phyloP scores from a whole-genome alignment of 2,888 invertebrate species.

The Drosophila recens region DNA sequence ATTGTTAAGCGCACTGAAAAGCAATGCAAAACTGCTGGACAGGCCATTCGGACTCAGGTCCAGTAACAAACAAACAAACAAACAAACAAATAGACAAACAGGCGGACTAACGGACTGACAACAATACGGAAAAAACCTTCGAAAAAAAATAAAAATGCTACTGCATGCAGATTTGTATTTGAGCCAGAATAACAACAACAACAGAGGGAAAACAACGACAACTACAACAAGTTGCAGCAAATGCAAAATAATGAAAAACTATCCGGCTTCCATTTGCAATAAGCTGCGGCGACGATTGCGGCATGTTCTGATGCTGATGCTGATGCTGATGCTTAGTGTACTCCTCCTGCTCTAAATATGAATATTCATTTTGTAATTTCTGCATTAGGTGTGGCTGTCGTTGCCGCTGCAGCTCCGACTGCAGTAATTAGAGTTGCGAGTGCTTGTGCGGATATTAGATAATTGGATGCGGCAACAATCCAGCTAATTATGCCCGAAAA shows the following conservation, averaged over 20 bases:
- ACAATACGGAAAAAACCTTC: slow-evolving; percentile 22
- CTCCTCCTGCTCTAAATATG: slow-evolving; percentile 54
- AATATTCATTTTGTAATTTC: slow-evolving; percentile 75
- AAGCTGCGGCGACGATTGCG: slow-evolving; percentile 57
- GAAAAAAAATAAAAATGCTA: slow-evolving; percentile 24
- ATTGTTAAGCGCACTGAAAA: slow-evolving; percentile 74
- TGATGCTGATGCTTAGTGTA: slow-evolving; percentile 1
- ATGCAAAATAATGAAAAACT: slow-evolving; percentile 70
- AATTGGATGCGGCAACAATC: slow-evolving; percentile 63
- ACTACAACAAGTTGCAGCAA: slow-evolving; percentile 24
- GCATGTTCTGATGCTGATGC: slow-evolving; percentile 19
- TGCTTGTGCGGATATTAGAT: slow-evolving; percentile 54
- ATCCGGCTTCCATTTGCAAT: slow-evolving; percentile 56
- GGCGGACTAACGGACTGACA: not conserved
- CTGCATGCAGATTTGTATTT: slow-evolving; percentile 56
- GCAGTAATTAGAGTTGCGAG: slow-evolving; percentile 71
- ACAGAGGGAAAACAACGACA: not conserved
- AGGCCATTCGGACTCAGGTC: slow-evolving; percentile 30
- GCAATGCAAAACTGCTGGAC: slow-evolving; percentile 55
- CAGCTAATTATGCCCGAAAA: slow-evolving; percentile 68
- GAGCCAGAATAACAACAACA: slow-evolving; percentile 16
- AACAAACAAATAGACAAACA: not conserved
- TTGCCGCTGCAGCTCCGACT: slow-evolving; percentile 19
- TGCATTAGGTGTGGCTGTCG: slow-evolving; percentile 63
- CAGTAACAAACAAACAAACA: slow-evolving; percentile 30